Evolutionary conservation across 2,113 vertebrate genomes (phyloP), one percentile per base, ranked within the genome.

Genomic region (Setophaga kirtlandii): DNA sequence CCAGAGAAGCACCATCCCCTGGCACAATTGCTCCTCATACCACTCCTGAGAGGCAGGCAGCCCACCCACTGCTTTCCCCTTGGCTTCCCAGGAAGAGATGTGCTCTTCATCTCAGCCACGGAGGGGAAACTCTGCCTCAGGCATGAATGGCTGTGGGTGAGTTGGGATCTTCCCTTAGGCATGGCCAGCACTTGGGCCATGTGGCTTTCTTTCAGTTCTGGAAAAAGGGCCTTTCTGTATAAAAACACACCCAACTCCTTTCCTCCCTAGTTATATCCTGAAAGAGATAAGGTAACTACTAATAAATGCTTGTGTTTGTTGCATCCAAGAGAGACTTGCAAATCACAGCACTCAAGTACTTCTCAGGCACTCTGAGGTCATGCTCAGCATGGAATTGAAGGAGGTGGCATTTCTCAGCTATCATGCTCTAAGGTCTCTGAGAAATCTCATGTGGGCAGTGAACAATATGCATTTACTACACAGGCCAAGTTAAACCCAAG

Each of bases 31-130:
- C 84, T 82, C 69, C 90, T 6, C 50, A 19, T 9, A 10, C 53
- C 9, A 0, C 28, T 55, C 53, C 74, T 6, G 50, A 27, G 3
- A 4, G 27, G 50, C 27, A 42, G 15, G 15, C 67, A 31, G 25
- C 44, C 20, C 33, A 17, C 4, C 10, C 27, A 3, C 1, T 0
- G 0, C 58, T 24, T 2, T 31, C 16, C 22, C 30, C 20, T 24
- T 6, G 7, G 7, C 37, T 60, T 37, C 21, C 60, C 24, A 3
- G 22, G 15, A 4, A 53, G 25, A 75, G 65, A 37, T 31, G 53
- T 12, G 15, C 37, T 88, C 65, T 77, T 21, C 33, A 5, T 25
- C 23, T 64, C 79, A 47, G 42, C 49, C 89, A 42, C 35, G 0
- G 60, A 89, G 50, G 67, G 85, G 65, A 93, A 81, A 44, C 77